These are phyloP conservation scores for Flexamia atlantica DNA, from an alignment of 2,888 invertebrate genomes.

Conservation along the genomic window DNA sequence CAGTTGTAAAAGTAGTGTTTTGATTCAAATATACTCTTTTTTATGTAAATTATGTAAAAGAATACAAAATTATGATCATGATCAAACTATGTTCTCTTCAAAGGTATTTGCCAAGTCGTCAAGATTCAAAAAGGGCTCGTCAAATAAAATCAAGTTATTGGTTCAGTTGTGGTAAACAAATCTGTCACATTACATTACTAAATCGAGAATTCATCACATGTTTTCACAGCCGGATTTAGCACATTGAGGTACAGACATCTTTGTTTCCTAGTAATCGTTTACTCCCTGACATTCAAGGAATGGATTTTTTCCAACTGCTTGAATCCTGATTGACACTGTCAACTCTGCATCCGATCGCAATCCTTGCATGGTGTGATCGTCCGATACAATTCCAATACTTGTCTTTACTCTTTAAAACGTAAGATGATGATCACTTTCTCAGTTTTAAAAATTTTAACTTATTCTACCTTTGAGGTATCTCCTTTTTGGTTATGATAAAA, in stretches of 20 bases:
- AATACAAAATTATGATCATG: no score
- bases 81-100: no score
- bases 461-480: background rate
- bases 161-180: no score
- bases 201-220: no score
- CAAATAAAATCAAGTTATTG: no score
- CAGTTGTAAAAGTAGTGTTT: no score
- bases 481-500: background rate
- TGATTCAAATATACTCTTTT: no score
- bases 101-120: no score
- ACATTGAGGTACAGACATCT: background rate
- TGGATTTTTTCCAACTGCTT: constrained; percentile 2
- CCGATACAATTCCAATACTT: background rate
- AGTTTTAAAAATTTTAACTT: background rate
- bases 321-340: background rate
- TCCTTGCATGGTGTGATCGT: constrained; percentile 27
- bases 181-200: no score
- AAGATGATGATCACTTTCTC: background rate
- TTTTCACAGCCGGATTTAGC: background rate
- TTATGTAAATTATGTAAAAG: no score
- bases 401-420: background rate
- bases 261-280: background rate
- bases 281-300: background rate
- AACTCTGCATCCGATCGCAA: background rate
- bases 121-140: no score